Conservation (phyloP, 2,797 vertebrate species). For the Oceanodroma leucorhoa region DNA sequence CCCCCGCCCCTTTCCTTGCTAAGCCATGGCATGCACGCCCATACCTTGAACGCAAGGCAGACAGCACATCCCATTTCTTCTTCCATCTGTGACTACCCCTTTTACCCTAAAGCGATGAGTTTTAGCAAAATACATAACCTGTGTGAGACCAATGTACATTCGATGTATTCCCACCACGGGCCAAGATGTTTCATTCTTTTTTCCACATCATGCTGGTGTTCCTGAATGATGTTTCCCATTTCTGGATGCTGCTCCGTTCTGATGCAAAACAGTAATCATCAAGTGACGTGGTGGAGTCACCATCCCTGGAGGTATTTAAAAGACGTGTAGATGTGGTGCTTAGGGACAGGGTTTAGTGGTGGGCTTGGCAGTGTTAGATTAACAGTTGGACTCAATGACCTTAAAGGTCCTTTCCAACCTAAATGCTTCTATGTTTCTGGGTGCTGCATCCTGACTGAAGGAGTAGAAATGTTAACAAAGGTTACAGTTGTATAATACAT, state of each 20-base stretch:
- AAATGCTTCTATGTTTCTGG: not conserved
- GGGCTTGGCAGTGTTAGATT: not conserved
- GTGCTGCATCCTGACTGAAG: not conserved
- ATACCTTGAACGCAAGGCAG: not conserved
- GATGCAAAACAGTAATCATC: no score
- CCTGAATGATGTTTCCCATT: not conserved
- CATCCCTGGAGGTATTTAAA: not conserved
- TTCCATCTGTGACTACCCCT: rapidly evolving
- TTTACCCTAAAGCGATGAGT: rapidly evolving
- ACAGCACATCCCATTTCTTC: not conserved
- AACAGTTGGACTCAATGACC: not conserved
- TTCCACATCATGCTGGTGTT: not conserved
- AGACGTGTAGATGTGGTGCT: not conserved
- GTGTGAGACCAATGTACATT: rapidly evolving
- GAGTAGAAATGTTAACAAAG: not conserved
- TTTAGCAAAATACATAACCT: not conserved
- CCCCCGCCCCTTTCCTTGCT: not conserved
- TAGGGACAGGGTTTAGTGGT: not conserved
- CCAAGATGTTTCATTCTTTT: not conserved
- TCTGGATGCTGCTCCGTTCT: not conserved
- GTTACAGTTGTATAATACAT: not conserved
- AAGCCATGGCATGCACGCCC: rapidly evolving
- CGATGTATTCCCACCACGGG: rapidly evolving
- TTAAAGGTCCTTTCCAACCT: not conserved
- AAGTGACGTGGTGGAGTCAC: not conserved